These are phyloP conservation scores for Chrysopilus asiliformis DNA, from an alignment of 2,888 invertebrate genomes.

Conservation along the genomic window DNA sequence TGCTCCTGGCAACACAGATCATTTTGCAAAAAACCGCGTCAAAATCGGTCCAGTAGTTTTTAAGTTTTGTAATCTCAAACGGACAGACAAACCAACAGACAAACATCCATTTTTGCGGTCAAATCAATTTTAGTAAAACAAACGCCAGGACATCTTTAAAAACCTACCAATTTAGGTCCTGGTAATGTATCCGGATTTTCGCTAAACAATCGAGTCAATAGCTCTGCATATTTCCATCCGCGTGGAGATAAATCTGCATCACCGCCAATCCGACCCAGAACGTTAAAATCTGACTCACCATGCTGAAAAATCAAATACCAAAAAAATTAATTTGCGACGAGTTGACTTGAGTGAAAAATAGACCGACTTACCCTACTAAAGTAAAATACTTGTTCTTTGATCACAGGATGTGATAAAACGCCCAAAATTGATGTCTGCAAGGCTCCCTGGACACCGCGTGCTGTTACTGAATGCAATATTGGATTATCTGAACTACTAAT, in stretches of 20 bases:
- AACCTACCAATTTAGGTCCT: constrained; percentile 19
- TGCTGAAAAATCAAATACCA: too few relatives aligned
- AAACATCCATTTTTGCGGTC: too few relatives aligned
- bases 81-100: too few relatives aligned
- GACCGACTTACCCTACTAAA: constrained; percentile 71
- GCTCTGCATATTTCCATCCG: constrained; percentile 63
- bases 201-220: constrained; percentile 54
- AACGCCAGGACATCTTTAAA: background rate
- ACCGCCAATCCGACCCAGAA: constrained; percentile 80
- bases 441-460: constrained; percentile 22
- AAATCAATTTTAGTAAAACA: too few relatives aligned
- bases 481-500: constrained; percentile 22
- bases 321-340: background rate
- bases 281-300: constrained; percentile 86
- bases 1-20: too few relatives aligned
- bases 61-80: too few relatives aligned
- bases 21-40: too few relatives aligned
- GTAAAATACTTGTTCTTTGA: constrained; percentile 73
- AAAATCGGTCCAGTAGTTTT: too few relatives aligned
- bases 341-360: too few relatives aligned
- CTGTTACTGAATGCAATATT: constrained; percentile 19
- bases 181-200: constrained; percentile 17
- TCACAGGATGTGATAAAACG: constrained; percentile 75
- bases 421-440: constrained; percentile 42
- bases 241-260: constrained; percentile 74